Percentiles rank a stretch among this genome's conserved stretches.
These are phyloP conservation scores for Campoplex nolae DNA, from an alignment of 2,888 invertebrate species.

Conservation along the genomic window DNA sequence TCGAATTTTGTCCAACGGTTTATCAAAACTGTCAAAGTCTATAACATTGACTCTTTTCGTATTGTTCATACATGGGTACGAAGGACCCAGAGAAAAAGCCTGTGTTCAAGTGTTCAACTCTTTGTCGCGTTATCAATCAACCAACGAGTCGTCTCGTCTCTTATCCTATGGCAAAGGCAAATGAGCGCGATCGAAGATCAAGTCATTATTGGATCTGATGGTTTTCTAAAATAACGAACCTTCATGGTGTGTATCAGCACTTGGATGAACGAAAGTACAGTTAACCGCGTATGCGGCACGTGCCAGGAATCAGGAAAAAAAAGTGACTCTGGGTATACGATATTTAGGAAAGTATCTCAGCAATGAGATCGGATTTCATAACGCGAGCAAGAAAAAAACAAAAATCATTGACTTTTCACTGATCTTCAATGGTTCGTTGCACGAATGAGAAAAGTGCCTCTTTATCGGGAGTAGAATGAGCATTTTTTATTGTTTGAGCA, in stretches of 20 bases:
- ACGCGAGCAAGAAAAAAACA: not conserved
- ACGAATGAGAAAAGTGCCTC: not conserved
- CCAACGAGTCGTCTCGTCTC: too few species aligned
- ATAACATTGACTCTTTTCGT: not conserved
- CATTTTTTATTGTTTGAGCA: not conserved
- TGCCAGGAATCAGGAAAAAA: not conserved
- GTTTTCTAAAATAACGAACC: not conserved
- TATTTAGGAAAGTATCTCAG: not conserved
- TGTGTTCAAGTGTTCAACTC: too few species aligned
- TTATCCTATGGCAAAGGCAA: too few species aligned
- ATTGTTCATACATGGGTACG: not conserved
- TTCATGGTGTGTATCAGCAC: not conserved
- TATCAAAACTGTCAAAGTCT: not conserved
- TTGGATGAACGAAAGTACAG: too few species aligned
- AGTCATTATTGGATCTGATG: too few species aligned
- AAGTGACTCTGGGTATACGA: not conserved
- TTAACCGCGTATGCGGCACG: too few species aligned
- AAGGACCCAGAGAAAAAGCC: not conserved
- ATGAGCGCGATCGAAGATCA: too few species aligned
- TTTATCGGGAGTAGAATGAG: not conserved
- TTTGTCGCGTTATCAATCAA: too few species aligned
- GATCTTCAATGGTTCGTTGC: not conserved
- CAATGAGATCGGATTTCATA: not conserved
- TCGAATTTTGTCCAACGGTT: not conserved
- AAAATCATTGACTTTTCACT: not conserved